Base-by-base conservation (phyloP, 2,113 vertebrate species). In the Notothenia rossii region DNA sequence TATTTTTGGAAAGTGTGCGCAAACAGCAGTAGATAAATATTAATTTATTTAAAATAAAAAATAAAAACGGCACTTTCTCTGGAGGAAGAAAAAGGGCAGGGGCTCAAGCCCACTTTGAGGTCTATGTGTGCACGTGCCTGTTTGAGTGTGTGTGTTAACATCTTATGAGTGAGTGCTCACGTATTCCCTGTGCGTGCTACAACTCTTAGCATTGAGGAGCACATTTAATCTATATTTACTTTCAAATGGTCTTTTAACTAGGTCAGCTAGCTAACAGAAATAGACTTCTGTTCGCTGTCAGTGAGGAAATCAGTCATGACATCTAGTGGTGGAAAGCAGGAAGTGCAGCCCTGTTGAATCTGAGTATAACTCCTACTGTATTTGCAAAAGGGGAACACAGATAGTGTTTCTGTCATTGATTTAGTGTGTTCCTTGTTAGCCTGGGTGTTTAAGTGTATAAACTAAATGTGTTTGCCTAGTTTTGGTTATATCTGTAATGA, bases 221-320 rank as follows among this genome's bases (percentile, higher is more conserved):
- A 87, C 70, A 86, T 91, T 83, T 89, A 74, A 89, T 90, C 88
- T 92, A 88, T 91, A 92, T 95, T 92, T 93, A 90, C 88, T 90
- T 91, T 58, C 82, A 91, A 93, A 92, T 83, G 85, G 69, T 87
- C 77, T 89, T 90, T 85, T 93, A 94, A 93, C 92, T 95, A 90
- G 94, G 94, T 94, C 94, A 95, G 72, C 84, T 91, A 89, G 90
- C 82, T 86, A 87, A 86, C 79, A 11, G 63, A 86, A 81, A 78
- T 85, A 89, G 80, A 82, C 76, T 74, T 62, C 72, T 76, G n/a
- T 18, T n/a, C 62, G 17, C 58, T 33, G 56, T 56, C 63, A 40
- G 73, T 66, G 73, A 46, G 33, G 72, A 18, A 50, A 79, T 55
- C 85, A 66, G 80, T 65, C 18, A 0, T 72, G 83, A 88, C 92